Base-by-base conservation (phyloP, 1,140 invertebrate species). In the Drosophila truncata region DNA sequence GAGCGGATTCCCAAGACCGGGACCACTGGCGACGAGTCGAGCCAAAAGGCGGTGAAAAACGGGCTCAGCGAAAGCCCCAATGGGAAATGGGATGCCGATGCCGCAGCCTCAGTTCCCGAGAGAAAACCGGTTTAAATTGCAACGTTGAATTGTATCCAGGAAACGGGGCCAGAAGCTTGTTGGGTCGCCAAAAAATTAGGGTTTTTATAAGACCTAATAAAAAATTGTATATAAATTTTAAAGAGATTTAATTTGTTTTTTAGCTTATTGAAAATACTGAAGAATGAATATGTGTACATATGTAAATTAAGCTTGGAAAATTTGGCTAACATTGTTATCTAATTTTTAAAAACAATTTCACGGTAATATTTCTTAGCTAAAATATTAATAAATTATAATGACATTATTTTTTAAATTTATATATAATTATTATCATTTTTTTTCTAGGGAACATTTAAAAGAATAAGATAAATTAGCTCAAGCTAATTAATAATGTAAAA, bases 81-180 rank as follows among this genome's bases (percentile, higher is more conserved):
- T 90, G 55, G 81, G 66, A 90, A 88, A 81, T 85, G 18, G 55
- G 46, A 59, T 74, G 60, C 33, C 20, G 33, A 18, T 27, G 55
- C 25, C 6, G 55, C 39, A 33, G 66, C 41, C 20, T 54, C 37
- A 25, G 37, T 18, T 46, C 35, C n/a, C 18, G 27, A 31, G 23
- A 25, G 37, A 49, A 57, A 83, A 83, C 76, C 76, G 57, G 82
- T 72, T 78, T 64, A 18, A 41, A 54, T 37, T 50, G 50, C 71
- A 66, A 72, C 35, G 52, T 41, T 39, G 13, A 23, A 11, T 29
- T 11, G n/a, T 46, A 65, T 23, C 44, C 37, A 65, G 60, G 29
- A 70, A 66, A 33, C 13, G 27, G 42, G 58, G 42, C 18, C 29
- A 16, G 18, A 13, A 2, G 18, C 13, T 11, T 23, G 18, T 16